Conservation (phyloP, 2,113 vertebrate species). For the Neopipo cinnamomea region DNA sequence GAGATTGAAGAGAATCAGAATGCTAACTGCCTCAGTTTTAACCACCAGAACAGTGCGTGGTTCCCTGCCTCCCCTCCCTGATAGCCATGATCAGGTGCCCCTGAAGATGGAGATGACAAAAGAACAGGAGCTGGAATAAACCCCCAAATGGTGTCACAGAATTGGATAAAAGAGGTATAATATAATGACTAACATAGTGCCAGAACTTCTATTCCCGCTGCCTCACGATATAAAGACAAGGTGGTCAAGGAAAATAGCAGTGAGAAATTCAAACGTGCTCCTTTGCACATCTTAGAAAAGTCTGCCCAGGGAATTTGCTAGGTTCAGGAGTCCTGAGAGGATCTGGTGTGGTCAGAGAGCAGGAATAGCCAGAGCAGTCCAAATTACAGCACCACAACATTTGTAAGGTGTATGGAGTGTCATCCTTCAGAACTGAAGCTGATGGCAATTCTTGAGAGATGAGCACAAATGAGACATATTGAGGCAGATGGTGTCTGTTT, state of each 20-base stretch:
- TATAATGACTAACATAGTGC: background rate
- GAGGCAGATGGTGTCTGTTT: background rate
- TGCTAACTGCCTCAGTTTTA: background rate
- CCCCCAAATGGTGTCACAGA: background rate
- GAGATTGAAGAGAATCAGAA: background rate
- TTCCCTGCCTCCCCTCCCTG: background rate
- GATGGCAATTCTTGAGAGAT: background rate
- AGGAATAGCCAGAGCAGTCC: background rate
- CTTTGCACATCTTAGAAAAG: background rate
- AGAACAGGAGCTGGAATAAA: background rate
- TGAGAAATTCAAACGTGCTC: background rate
- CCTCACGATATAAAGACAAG: background rate
- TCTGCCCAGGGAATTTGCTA: background rate
- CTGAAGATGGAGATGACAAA: background rate
- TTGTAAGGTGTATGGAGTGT: background rate
- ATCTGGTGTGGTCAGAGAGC: accelerated
- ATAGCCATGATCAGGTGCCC: background rate
- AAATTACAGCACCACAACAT: background rate
- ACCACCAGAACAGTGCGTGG: background rate
- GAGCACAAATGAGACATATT: background rate
- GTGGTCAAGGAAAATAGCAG: background rate
- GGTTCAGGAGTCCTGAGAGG: background rate
- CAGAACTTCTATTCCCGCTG: background rate
- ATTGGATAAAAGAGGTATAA: background rate
- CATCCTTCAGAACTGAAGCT: background rate